Base-by-base conservation (phyloP, 2,888 invertebrate genomes). In the Iphiclides podalirius region DNA sequence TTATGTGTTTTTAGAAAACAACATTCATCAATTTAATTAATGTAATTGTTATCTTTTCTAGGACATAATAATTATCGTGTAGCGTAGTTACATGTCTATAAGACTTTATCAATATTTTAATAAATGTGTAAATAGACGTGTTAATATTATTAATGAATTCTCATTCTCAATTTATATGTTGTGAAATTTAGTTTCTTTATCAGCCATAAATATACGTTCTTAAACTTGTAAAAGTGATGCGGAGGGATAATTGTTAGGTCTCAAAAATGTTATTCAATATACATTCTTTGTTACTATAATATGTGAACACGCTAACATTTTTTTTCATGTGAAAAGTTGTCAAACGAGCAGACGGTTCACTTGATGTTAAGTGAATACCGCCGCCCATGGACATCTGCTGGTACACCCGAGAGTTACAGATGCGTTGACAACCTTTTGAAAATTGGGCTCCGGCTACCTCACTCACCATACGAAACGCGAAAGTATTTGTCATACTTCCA, bases 71-170 rank as follows among this genome's bases (percentile, higher is more conserved):
- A 35, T 39, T 50, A 50, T 44, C 44, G 49, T 44, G 33, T 50
- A 50, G 43, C 34, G 39, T 44, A 31, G 31, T 49, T 50, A 50
- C 44, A 43, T 34, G 49, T 50, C 49, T 50, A 50, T 33, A 50
- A 50, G 39, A 50, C 39, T 43, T 39, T 43, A 45, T 26, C 37
- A 13, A 35, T 45, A 50, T 45, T 45, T 45, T 44, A n/a, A 40
- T 45, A 37, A 41, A 46, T 37, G 40, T 51, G 45, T 51, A 41
- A 31, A 51, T 45, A 51, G 17, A 43, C 7, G 31, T 15, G 15
- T 40, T 39, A 36, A 35, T 33, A 23, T 17, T 7, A 20, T 44
- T 37, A 36, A 43, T 8, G 13, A 34, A 37, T 2, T 11, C 38
- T 11, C n/a, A 26, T 9, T 33, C 23, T 20, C 23, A 34, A 14